Evolutionary conservation across 2,113 vertebrate species (phyloP).

Genomic region (Ochotona princeps): DNA sequence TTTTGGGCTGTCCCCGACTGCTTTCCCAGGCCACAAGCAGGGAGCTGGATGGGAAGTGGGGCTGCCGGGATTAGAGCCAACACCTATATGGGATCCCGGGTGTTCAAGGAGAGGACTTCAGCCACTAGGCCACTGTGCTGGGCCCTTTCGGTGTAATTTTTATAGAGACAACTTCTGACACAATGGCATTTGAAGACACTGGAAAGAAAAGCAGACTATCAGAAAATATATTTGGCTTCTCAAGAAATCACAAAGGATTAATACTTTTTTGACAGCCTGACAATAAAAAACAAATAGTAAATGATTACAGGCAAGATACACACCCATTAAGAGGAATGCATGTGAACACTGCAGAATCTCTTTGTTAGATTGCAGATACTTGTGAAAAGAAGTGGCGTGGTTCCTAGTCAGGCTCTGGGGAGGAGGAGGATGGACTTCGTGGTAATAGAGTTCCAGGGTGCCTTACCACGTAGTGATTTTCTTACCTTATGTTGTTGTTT

Average conservation of each 20-base stretch:
- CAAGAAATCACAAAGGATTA: not conserved
- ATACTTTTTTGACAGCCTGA: not conserved
- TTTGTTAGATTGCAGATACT: not conserved
- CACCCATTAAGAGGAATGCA: not conserved
- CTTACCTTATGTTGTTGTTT: no score
- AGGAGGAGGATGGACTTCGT: not conserved
- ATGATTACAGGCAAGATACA: not conserved
- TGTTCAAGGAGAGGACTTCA: no score
- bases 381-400: not conserved
- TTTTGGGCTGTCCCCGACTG: no score
- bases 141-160: no score
- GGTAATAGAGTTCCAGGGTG: no score
- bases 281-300: not conserved
- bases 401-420: not conserved
- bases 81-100: no score
- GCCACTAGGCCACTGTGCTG: no score
- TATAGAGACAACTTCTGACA: not conserved
- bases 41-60: no score
- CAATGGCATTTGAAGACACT: constrained; percentile 1
- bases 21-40: no score
- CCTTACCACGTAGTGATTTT: not conserved
- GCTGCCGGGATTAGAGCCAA: no score
- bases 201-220: not conserved
- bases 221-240: constrained; percentile 6
- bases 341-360: no score